Conservation (phyloP, 30 jellyfish, hydroid and myxozoan species). For the Pseudorhiza aurosa region DNA sequence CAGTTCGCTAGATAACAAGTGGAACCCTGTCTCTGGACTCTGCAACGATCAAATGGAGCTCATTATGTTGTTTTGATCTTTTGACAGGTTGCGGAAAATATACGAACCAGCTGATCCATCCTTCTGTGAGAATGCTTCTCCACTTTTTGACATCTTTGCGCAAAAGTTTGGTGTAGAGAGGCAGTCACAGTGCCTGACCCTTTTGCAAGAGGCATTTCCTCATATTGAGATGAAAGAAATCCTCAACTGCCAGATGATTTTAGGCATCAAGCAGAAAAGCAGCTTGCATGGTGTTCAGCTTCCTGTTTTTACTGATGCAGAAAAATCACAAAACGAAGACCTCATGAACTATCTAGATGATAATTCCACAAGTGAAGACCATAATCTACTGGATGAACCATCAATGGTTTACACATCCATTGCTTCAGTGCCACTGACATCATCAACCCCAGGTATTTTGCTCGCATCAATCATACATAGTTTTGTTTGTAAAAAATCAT, state of each 20-base stretch:
- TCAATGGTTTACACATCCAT: not conserved
- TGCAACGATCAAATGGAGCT: too few relatives aligned
- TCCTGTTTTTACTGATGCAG: slow-evolving; percentile 60
- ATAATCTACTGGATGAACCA: slow-evolving; percentile 10
- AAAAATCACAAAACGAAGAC: slow-evolving; percentile 20
- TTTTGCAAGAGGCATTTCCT: slow-evolving; percentile 63
- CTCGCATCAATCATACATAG: not conserved
- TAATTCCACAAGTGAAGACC: not conserved
- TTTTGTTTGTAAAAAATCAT: too few relatives aligned
- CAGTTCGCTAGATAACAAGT: too few relatives aligned
- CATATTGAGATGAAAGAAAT: slow-evolving; percentile 40
- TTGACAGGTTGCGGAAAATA: slow-evolving; percentile 34
- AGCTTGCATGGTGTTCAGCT: slow-evolving; percentile 6
- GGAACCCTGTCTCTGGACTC: too few relatives aligned
- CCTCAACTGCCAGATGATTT: slow-evolving; percentile 43
- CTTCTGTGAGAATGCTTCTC: slow-evolving; percentile 48
- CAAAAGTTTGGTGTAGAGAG: slow-evolving; percentile 53
- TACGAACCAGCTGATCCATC: slow-evolving; percentile 47
- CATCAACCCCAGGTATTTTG: not conserved
- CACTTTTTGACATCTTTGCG: slow-evolving; percentile 25
- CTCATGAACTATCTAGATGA: slow-evolving; percentile 28
- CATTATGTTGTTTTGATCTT: not conserved
- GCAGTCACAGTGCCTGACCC: slow-evolving; percentile 16
- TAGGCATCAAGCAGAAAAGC: slow-evolving; percentile 43
- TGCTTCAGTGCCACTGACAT: not conserved